Conservation (phyloP, 2,888 invertebrate genomes). For the Thereva nobilitata region DNA sequence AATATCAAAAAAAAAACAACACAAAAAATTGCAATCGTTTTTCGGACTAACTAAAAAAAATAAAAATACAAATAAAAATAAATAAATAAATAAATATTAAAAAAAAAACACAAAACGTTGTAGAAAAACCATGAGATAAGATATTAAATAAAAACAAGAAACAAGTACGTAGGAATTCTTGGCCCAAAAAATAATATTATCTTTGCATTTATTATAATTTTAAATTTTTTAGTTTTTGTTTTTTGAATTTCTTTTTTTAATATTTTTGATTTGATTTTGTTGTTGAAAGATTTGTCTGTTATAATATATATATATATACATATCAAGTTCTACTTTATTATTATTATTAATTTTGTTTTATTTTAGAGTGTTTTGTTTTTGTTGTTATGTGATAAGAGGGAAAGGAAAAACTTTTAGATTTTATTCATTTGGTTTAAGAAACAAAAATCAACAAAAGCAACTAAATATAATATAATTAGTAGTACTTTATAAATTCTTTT, state of each 20-base stretch:
- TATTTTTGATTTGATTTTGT: too few species aligned
- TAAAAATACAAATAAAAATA: constrained; percentile 7
- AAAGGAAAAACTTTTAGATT: too few species aligned
- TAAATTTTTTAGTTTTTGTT: too few species aligned
- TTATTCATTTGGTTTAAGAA: too few species aligned
- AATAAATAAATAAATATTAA: constrained; percentile 41
- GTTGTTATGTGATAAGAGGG: too few species aligned
- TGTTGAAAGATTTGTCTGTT: neutral
- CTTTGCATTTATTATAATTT: too few species aligned
- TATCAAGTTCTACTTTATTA: neutral
- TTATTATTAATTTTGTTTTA: neutral
- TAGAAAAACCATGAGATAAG: constrained; percentile 22
- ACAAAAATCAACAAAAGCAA: too few species aligned
- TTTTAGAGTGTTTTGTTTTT: too few species aligned
- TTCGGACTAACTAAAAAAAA: constrained; percentile 27
- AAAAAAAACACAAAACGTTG: constrained; percentile 11
- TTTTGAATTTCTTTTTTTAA: too few species aligned
- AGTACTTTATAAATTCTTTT: too few species aligned
- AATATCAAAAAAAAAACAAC: constrained; percentile 1
- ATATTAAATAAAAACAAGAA: constrained; percentile 9
- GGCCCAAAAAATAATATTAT: neutral
- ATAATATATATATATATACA: neutral
- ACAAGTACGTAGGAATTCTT: constrained; percentile 33
- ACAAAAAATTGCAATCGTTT: constrained; percentile 34
- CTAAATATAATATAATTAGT: too few species aligned